Conservation (phyloP, 2,888 invertebrate species). For the Erebia aethiops region DNA sequence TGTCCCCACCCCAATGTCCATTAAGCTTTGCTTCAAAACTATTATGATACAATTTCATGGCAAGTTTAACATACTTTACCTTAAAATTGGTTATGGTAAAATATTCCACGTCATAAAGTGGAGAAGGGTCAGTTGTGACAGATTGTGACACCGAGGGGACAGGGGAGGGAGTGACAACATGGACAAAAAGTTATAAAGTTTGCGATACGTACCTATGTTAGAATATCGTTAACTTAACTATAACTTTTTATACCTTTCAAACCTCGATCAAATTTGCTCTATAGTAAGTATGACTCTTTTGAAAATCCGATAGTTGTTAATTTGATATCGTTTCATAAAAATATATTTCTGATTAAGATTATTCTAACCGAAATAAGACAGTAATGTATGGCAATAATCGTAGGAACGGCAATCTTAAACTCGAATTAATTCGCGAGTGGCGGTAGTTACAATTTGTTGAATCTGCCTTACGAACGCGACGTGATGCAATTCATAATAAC, state of each 20-base stretch:
- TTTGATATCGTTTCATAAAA: too few species aligned
- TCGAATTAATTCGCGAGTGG: too few species aligned
- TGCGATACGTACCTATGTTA: not conserved
- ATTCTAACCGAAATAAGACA: too few species aligned
- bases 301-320: too few species aligned
- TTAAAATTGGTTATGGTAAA: slow-evolving; percentile 5
- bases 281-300: not conserved
- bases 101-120: not conserved
- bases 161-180: not conserved
- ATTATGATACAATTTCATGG: not conserved
- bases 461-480: too few species aligned
- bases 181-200: slow-evolving; percentile 5
- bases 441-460: too few species aligned
- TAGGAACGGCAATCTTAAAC: too few species aligned
- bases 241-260: not conserved
- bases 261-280: not conserved
- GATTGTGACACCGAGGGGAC: slow-evolving; percentile 4
- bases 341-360: too few species aligned
- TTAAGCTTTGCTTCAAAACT: not conserved
- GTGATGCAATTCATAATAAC: too few species aligned
- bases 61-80: slow-evolving; percentile 2
- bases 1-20: not conserved
- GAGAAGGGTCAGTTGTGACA: slow-evolving; percentile 6
- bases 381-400: too few species aligned
- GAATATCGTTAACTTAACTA: too few species aligned